A percentile compares a stretch with the other conserved stretches of the same genome.
phyloP scores from a whole-genome alignment of 2,113 vertebrate genomes.

The Tachuris rubrigastra region DNA sequence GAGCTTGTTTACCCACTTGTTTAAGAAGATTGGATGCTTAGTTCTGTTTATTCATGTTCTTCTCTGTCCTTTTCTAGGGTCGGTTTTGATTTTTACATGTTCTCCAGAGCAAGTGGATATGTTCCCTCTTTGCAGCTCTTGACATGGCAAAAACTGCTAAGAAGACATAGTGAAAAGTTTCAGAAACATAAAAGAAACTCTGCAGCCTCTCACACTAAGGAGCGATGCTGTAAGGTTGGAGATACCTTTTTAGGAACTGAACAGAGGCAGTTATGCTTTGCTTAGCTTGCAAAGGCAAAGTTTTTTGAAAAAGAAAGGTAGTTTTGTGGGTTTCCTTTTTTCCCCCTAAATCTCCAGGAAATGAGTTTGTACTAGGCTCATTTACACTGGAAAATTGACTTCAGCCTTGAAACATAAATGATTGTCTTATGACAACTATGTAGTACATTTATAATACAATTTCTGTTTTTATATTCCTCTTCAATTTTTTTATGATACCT shows the following conservation, averaged over 20 bases:
- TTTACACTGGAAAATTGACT: background rate
- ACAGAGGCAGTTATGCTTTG: background rate
- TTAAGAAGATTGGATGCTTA: slow-evolving; percentile 35
- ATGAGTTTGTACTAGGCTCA: background rate
- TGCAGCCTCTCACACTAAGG: background rate
- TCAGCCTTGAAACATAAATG: background rate
- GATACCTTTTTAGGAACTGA: background rate
- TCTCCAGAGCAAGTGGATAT: background rate
- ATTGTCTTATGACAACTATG: background rate
- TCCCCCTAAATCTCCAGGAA: background rate
- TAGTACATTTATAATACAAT: background rate
- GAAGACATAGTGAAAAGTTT: background rate
- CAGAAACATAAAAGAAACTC: background rate
- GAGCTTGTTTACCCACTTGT: slow-evolving; percentile 42
- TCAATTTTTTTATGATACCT: background rate
- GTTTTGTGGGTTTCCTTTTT: background rate
- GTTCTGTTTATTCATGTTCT: background rate
- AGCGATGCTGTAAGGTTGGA: background rate
- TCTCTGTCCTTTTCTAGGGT: background rate
- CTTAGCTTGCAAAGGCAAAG: background rate
- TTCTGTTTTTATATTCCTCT: background rate
- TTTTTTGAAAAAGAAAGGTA: background rate
- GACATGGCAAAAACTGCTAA: background rate
- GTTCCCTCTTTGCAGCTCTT: background rate
- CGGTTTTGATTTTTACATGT: background rate